Evolutionary conservation across 2,888 invertebrate species (phyloP), one percentile per base, ranked within the genome.

Genomic region (Eupithecia insigniata): DNA sequence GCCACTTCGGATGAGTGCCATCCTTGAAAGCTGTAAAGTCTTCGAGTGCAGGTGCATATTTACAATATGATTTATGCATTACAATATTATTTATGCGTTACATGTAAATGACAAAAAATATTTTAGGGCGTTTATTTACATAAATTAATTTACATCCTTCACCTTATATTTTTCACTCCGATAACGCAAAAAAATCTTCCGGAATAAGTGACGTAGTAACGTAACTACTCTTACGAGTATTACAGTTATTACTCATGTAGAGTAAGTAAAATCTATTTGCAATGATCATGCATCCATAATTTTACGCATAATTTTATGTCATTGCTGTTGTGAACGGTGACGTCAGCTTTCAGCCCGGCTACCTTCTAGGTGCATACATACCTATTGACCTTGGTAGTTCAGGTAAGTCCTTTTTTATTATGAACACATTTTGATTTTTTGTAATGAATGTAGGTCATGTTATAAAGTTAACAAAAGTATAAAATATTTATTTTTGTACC

Each of bases 41-140:
- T 79, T 83, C 90, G 84, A 85, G 87, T 83, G 83, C 92, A 93
- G 93, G 93, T 93, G 92, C 92, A 70, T 78, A 70, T 76, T 80
- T 78, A 73, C 76, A 64, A 76, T 73, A 71, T 73, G 76, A 66
- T 75, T 67, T 69, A n/a, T n/a, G n/a, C n/a, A n/a, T n/a, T n/a
- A n/a, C n/a, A n/a, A n/a, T n/a, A n/a, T n/a, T n/a, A 72, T 22
- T 6, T 43, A 18, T 39, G 55, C 67, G n/a, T 22, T 58, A 66
- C 16, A 32, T 18, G 12, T 34, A n/a, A 60, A 30, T 16, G 14
- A 28, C 6, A 30, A 30, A 60, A 26, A 51, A 2, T 43, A n/a
- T 7, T 5, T 7, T 7, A 16, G 39, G 16, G 16, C 16, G 16
- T 43, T n/a, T 60, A 60, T 30, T 60, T 5, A 51, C 22, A 26